A percentile compares a stretch with the other conserved stretches of the same genome.
Conservation (phyloP, 2,888 invertebrate genomes). For the Epinotia brunnichana region DNA sequence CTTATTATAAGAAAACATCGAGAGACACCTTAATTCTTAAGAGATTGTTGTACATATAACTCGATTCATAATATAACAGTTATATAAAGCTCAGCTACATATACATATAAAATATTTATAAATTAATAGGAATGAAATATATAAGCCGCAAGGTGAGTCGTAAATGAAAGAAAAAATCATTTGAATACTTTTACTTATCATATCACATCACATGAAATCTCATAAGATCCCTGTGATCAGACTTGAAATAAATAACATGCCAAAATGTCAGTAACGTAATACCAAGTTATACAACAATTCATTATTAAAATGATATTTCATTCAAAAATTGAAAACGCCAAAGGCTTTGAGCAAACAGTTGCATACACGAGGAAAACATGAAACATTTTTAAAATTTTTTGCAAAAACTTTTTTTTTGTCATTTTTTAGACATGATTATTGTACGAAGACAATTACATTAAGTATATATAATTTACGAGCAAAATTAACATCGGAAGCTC, state of each 20-base stretch:
- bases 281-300: conserved; percentile 54
- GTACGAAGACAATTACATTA: conserved; percentile 60
- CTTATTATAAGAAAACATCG: conserved; percentile 37
- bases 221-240: conserved; percentile 63
- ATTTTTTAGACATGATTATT: conserved; percentile 70
- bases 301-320: conserved; percentile 34
- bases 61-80: conserved; percentile 53
- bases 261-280: conserved; percentile 52
- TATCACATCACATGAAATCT: conserved; percentile 78
- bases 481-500: conserved; percentile 78
- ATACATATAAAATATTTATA: conserved; percentile 62
- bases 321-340: conserved; percentile 52
- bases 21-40: conserved; percentile 34
- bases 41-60: conserved; percentile 49
- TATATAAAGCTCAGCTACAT: conserved; percentile 68
- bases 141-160: conserved; percentile 55
- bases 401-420: conserved; percentile 61
- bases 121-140: conserved; percentile 54
- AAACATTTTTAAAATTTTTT: conserved; percentile 51
- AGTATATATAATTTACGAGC: conserved; percentile 59
- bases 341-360: conserved; percentile 76
- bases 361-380: conserved; percentile 64
- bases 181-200: conserved; percentile 70
- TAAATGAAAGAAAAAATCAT: conserved; percentile 70
- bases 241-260: conserved; percentile 60